Evolutionary conservation across 2,797 vertebrate species (phyloP), one percentile per base, ranked within the genome.

Genomic region (Staurois parvus): DNA sequence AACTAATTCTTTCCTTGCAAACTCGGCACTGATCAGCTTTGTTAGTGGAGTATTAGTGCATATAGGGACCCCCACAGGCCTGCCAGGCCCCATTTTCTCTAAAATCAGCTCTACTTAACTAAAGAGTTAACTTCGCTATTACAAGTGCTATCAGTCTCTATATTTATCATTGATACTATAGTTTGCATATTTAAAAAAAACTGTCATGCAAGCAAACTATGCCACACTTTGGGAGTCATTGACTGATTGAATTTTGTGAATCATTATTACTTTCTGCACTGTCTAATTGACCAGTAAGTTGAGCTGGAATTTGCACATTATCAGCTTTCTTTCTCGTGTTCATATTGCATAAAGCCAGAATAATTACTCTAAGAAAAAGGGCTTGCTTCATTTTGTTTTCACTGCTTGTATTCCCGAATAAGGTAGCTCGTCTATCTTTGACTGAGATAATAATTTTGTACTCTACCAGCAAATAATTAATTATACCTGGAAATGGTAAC

Each of bases 371-470:
- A 19, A 56, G 37, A 24, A 72, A 80, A 72, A 67, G 66, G 11
- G 59, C 59, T 40, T 52, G 62, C n/a, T 34, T 26, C 13, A 86
- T 64, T 83, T 68, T 86, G 75, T 73, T 87, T 87, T 79, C 80
- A 56, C 42, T 79, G 80, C 69, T n/a, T 78, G n/a, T 78, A 76
- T 78, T 79, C 19, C 40, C 24, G 37, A 52, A 84, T 70, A 83
- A 66, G 28, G 19, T 34, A 75, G n/a, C 74, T 68, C 30, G 69
- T 79, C 75, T 83, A 67, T 74, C 80, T 79, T 28, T 32, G 76
- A 74, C 68, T 79, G 81, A 83, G 37, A 79, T 79, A 74, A 64
- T 86, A 42, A 83, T 86, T 83, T 86, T 72, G 70, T 83, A 59
- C 56, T 83, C 56, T 48, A 52, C n/a, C 72, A 42, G 56, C 52